These are phyloP conservation scores for Oxyscelio sp. DNA, from an alignment of 2,888 invertebrate genomes.

Conservation along the genomic window DNA sequence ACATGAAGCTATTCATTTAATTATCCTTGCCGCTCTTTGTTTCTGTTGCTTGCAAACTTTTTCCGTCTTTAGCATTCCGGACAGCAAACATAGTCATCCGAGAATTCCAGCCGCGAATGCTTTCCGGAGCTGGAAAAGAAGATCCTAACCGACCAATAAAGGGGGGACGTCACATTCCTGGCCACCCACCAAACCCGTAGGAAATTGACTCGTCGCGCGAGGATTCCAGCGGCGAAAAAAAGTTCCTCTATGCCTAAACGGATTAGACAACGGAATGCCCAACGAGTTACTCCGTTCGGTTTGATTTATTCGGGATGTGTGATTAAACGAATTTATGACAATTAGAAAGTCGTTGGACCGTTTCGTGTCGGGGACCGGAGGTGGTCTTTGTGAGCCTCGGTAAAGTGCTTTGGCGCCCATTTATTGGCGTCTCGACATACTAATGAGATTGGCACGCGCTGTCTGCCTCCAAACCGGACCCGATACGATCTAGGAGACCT, in stretches of 20 bases:
- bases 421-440: conserved; percentile 77
- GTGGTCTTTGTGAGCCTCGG: conserved; percentile 70
- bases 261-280: conserved; percentile 88
- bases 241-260: conserved; percentile 86
- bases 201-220: conserved; percentile 87
- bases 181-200: conserved; percentile 82
- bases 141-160: conserved; percentile 7
- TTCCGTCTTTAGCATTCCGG: too few relatives aligned
- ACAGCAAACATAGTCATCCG: too few relatives aligned
- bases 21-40: too few relatives aligned
- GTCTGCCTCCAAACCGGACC: conserved; percentile 70
- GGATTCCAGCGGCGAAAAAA: conserved; percentile 76
- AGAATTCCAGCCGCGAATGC: conserved; percentile 37
- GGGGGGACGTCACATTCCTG: conserved; percentile 64
- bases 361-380: conserved; percentile 62
- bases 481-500: conserved; percentile 83
- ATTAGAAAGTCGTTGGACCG: conserved; percentile 62
- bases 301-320: conserved; percentile 62
- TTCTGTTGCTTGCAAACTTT: too few relatives aligned
- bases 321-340: conserved; percentile 71
- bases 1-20: too few relatives aligned
- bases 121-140: conserved; percentile 60
- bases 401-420: conserved; percentile 74
- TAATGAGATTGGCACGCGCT: conserved; percentile 80
- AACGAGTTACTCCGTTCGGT: conserved; percentile 83